Conservation (phyloP, 2,888 invertebrate genomes). For the Ernsta delagoae region DNA sequence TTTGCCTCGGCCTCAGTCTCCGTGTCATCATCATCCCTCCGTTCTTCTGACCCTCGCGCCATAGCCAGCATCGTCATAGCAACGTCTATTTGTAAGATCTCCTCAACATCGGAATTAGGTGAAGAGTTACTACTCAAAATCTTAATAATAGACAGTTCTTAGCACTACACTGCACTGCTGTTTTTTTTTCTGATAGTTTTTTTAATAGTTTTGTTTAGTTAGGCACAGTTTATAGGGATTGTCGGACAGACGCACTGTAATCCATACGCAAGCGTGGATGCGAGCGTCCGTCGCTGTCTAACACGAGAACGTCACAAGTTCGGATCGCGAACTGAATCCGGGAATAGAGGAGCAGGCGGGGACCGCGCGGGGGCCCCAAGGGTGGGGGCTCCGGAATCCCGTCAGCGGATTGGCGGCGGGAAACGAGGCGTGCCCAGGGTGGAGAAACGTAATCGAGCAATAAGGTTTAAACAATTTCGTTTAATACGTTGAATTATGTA, state of each 20-base stretch:
- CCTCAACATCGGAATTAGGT: slow-evolving; percentile 5
- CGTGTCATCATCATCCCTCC: slow-evolving; percentile 65
- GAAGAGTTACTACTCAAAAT: neutral
- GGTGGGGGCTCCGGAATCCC: slow-evolving; percentile 52
- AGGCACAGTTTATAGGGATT: neutral
- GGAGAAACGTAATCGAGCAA: slow-evolving; percentile 85
- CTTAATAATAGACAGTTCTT: neutral
- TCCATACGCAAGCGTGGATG: slow-evolving; percentile 45
- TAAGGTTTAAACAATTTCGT: slow-evolving; percentile 86
- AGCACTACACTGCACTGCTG: slow-evolving; percentile 17
- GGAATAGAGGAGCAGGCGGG: slow-evolving; percentile 64
- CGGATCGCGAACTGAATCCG: slow-evolving; percentile 49
- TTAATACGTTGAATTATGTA: slow-evolving; percentile 86
- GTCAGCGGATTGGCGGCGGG: slow-evolving; percentile 70
- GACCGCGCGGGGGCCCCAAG: slow-evolving; percentile 48
- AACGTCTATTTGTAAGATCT: slow-evolving; percentile 56
- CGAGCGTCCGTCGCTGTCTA: slow-evolving; percentile 55
- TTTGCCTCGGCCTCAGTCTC: slow-evolving; percentile 69
- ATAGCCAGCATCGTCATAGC: slow-evolving; percentile 84
- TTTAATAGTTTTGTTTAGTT: neutral
- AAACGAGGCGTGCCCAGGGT: slow-evolving; percentile 79
- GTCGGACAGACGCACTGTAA: slow-evolving; percentile 53
- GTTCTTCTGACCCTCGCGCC: slow-evolving; percentile 78
- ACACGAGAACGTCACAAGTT: slow-evolving; percentile 59
- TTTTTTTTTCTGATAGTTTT: neutral